These are phyloP conservation scores for Megalops cyprinoides DNA, from an alignment of 2,797 vertebrate genomes.

Conservation along the genomic window DNA sequence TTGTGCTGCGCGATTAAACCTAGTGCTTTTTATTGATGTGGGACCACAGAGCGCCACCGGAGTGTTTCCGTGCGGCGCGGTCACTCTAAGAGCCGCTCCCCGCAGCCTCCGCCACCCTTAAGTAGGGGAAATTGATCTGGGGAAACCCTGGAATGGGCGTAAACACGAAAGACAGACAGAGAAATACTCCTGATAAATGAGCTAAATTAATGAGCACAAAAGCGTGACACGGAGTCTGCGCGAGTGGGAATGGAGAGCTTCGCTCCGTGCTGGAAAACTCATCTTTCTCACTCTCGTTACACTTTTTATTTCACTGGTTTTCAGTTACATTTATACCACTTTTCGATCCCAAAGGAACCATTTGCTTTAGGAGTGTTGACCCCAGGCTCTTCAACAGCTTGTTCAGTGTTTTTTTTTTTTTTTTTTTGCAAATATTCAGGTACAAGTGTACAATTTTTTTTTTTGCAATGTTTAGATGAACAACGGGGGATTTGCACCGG, in stretches of 20 bases:
- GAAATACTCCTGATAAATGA: background rate
- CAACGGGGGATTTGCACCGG: background rate
- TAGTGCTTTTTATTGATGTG: slow-evolving; percentile 99
- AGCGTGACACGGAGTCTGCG: slow-evolving; percentile 35
- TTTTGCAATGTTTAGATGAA: background rate
- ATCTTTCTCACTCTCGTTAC: background rate
- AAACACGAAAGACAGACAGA: background rate
- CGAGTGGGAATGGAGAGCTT: slow-evolving; percentile 44
- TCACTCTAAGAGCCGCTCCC: slow-evolving; percentile 59
- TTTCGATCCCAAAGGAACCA: too few relatives aligned
- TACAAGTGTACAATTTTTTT: background rate
- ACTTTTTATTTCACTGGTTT: background rate
- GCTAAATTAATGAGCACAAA: background rate
- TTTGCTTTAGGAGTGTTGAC: too few relatives aligned
- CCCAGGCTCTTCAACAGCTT: too few relatives aligned
- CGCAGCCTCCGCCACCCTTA: slow-evolving; percentile 84
- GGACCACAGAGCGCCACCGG: slow-evolving; percentile 90
- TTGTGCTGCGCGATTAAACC: slow-evolving; percentile 90
- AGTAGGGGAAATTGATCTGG: slow-evolving; percentile 82
- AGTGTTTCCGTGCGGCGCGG: slow-evolving; percentile 50
- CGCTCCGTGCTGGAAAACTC: background rate
- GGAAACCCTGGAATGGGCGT: slow-evolving; percentile 62
- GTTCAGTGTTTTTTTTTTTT: too few relatives aligned
- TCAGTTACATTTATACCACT: background rate
- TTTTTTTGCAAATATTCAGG: background rate